phyloP scores from a whole-genome alignment of 2,797 vertebrate genomes.

The Prionace glauca region DNA sequence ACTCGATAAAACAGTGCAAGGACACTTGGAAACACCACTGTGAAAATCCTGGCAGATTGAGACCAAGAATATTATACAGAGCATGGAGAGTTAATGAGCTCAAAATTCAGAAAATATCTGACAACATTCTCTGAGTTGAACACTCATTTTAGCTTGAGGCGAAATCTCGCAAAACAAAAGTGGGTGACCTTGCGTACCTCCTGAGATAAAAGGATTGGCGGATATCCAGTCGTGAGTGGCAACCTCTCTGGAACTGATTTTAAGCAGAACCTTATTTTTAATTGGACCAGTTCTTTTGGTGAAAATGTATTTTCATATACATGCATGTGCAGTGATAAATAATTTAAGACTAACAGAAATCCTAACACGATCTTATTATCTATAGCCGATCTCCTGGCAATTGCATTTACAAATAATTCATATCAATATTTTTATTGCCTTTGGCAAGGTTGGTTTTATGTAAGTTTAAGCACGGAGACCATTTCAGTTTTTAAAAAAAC shows the following conservation, averaged over 20 bases:
- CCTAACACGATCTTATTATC: neutral
- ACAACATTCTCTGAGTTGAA: neutral
- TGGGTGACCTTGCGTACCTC: neutral
- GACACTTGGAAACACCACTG: neutral
- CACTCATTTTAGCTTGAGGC: neutral
- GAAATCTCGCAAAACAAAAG: conserved; percentile 18
- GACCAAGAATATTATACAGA: too few species aligned
- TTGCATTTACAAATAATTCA: neutral
- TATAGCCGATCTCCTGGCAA: neutral
- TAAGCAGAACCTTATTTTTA: neutral
- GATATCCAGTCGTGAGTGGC: neutral
- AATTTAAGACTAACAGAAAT: neutral
- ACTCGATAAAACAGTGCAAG: neutral
- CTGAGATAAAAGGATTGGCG: conserved; percentile 6
- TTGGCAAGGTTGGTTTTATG: neutral
- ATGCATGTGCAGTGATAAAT: neutral
- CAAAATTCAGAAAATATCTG: neutral
- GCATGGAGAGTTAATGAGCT: neutral
- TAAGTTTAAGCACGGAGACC: neutral
- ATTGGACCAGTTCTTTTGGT: neutral
- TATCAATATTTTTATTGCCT: conserved; percentile 3
- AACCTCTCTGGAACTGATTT: neutral
- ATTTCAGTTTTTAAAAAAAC: neutral
- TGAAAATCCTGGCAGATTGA: neutral
- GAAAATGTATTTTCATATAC: neutral